A percentile compares a stretch with the other conserved stretches of the same genome.
These are phyloP conservation scores for Papilio polyxenes DNA, from an alignment of 1,140 invertebrate species.

Conservation along the genomic window DNA sequence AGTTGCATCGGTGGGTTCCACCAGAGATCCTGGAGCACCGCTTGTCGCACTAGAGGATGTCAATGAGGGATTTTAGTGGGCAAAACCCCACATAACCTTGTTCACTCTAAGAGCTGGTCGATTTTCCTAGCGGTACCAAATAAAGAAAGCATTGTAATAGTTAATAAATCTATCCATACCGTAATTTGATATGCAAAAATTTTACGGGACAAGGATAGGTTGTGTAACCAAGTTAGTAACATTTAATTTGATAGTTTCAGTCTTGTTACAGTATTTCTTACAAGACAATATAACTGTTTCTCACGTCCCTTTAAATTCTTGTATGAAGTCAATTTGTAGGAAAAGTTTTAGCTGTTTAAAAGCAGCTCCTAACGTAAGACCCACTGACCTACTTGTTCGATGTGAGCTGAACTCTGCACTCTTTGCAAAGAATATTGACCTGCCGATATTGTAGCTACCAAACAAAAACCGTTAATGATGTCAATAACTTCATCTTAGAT, in stretches of 20 bases:
- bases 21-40: too few species aligned
- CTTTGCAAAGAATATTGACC: constrained; percentile 36
- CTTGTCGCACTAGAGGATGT: too few species aligned
- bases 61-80: too few species aligned
- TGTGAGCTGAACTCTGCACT: constrained; percentile 36
- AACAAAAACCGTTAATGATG: constrained; percentile 14
- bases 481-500: constrained; percentile 4
- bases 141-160: too few species aligned
- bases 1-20: too few species aligned
- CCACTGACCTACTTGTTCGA: constrained; percentile 33
- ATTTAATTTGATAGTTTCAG: not conserved
- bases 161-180: too few species aligned
- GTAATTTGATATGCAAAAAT: too few species aligned
- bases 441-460: constrained; percentile 30
- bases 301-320: not conserved
- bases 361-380: constrained; percentile 30
- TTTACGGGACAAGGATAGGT: too few species aligned
- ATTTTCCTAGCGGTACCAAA: too few species aligned
- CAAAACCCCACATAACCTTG: too few species aligned
- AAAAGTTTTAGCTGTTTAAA: constrained; percentile 19
- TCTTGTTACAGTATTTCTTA: not conserved
- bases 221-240: not conserved
- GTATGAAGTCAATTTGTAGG: constrained; percentile 1
- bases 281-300: not conserved
- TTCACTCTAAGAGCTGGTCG: too few species aligned